Conservation (phyloP, 2,797 vertebrate genomes). For the Caiman crocodilus region DNA sequence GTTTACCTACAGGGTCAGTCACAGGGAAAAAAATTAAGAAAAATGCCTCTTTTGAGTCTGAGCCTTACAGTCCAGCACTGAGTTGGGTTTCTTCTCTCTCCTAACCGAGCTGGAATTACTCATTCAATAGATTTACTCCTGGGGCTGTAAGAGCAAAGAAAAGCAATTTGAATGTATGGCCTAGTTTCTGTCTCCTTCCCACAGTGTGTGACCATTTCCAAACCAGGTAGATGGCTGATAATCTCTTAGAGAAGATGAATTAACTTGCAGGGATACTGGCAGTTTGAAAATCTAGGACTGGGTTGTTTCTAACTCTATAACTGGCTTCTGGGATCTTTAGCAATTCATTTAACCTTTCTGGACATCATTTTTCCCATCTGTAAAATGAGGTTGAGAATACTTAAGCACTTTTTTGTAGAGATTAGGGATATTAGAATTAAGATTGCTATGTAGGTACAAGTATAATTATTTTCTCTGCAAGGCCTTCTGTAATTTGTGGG, state of each 20-base stretch:
- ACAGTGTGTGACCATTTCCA: not conserved
- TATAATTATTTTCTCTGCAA: not conserved
- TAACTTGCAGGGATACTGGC: too few relatives aligned
- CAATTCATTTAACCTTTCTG: not conserved
- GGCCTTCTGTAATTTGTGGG: not conserved
- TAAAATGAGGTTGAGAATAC: not conserved
- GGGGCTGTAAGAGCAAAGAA: not conserved
- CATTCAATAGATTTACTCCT: not conserved
- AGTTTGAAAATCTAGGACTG: too few relatives aligned
- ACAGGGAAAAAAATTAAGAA: not conserved
- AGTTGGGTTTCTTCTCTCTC: not conserved
- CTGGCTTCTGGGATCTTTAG: not conserved
- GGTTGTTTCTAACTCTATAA: not conserved
- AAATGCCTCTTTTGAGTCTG: not conserved
- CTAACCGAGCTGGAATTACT: not conserved
- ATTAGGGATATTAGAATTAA: not conserved
- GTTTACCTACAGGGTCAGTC: not conserved
- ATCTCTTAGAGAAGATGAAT: not conserved
- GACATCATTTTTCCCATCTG: not conserved
- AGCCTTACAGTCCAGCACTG: not conserved
- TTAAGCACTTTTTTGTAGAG: not conserved
- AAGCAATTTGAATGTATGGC: not conserved
- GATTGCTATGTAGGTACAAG: not conserved
- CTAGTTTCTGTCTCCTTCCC: not conserved
- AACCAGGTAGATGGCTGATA: not conserved